A percentile compares a stretch with the other conserved stretches of the same genome.
Conservation (phyloP, 2,888 invertebrate species). For the Heliconius ismenius region DNA sequence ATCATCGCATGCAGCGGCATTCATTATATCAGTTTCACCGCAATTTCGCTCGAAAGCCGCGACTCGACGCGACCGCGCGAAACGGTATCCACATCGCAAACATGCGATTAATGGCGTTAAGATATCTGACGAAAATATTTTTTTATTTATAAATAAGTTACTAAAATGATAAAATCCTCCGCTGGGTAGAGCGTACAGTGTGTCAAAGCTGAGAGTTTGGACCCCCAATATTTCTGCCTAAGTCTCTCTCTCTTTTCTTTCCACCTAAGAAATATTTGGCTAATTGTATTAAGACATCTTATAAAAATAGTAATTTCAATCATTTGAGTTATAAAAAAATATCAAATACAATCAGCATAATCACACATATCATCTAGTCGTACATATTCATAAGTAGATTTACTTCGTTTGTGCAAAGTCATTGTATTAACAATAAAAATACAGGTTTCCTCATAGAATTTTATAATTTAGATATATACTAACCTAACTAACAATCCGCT, state of each 20-base stretch:
- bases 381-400: background rate
- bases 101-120: constrained; percentile 73
- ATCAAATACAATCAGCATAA: background rate
- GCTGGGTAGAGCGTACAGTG: too few relatives aligned
- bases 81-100: constrained; percentile 65
- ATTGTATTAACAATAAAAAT: background rate
- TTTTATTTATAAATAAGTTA: constrained; percentile 55
- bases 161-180: constrained; percentile 48
- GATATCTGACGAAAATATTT: constrained; percentile 64
- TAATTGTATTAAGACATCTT: background rate
- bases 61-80: constrained; percentile 66
- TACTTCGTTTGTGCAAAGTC: background rate
- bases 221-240: too few relatives aligned
- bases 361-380: background rate
- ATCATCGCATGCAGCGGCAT: constrained; percentile 52
- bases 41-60: constrained; percentile 72
- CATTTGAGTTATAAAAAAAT: constrained; percentile 51
- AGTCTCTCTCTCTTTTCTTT: too few relatives aligned
- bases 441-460: background rate
- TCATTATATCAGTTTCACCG: constrained; percentile 73
- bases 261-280: background rate
- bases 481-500: too few relatives aligned
- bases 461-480: background rate
- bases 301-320: background rate
- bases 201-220: too few relatives aligned